These are phyloP conservation scores for Cryptoprocta ferox DNA, from an alignment of 2,797 vertebrate species.

Conservation along the genomic window DNA sequence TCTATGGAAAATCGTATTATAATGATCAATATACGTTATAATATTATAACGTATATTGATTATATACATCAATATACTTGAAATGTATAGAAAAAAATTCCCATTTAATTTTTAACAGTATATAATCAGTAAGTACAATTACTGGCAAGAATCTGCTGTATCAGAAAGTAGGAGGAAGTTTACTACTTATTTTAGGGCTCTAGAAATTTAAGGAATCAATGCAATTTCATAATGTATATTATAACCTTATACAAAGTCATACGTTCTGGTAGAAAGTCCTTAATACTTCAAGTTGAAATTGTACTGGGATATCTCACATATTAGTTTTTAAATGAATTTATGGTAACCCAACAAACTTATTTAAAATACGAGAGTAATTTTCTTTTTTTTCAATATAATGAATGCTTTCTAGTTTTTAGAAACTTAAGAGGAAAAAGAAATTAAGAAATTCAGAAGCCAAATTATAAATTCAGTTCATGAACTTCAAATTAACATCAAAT, in stretches of 20 bases:
- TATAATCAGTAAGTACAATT: not conserved
- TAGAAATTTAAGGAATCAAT: not conserved
- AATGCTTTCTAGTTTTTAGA: conserved; percentile 34
- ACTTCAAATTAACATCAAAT: not conserved
- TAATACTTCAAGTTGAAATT: not conserved
- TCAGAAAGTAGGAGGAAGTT: not conserved
- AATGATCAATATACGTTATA: not conserved
- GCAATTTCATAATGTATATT: not conserved
- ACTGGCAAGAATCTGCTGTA: not conserved
- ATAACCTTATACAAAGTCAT: not conserved
- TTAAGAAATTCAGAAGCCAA: conserved; percentile 22
- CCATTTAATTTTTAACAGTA: not conserved
- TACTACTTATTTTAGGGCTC: not conserved
- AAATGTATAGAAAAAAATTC: not conserved
- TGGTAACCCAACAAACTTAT: not conserved
- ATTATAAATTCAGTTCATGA: conserved; percentile 19
- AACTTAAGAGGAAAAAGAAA: conserved; percentile 13
- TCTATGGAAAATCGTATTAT: not conserved
- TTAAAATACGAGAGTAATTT: not conserved
- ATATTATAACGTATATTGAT: not conserved
- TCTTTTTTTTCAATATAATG: not conserved
- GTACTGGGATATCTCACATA: not conserved
- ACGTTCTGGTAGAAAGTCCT: not conserved
- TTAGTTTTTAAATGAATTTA: conserved; percentile 7
- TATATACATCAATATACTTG: not conserved